Conservation (phyloP, 2,888 invertebrate genomes). For the Aphidoletes aphidimyza region DNA sequence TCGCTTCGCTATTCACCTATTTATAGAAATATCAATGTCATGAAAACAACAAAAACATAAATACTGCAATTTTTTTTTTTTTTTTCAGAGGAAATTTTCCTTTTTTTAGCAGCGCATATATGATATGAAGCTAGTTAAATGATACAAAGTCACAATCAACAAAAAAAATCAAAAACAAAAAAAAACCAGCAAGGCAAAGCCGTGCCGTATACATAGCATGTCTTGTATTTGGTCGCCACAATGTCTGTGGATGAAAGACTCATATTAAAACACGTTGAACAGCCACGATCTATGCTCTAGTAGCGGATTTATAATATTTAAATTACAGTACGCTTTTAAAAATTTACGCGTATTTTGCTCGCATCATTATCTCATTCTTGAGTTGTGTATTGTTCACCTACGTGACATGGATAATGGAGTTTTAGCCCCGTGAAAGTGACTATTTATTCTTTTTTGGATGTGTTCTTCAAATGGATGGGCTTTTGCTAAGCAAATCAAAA, state of each 20-base stretch:
- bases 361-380: constrained; percentile 48
- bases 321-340: constrained; percentile 28
- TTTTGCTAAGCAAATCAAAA: too few relatives aligned
- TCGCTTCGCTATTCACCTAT: constrained; percentile 38
- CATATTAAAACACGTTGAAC: neutral
- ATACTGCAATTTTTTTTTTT: constrained; percentile 43
- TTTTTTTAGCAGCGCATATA: neutral
- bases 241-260: neutral
- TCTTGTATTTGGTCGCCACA: too few relatives aligned
- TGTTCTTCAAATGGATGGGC: too few relatives aligned
- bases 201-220: too few relatives aligned
- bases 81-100: constrained; percentile 52
- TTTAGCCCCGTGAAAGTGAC: neutral
- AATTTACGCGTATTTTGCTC: constrained; percentile 33
- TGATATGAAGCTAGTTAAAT: neutral
- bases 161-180: neutral
- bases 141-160: neutral
- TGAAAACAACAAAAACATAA: constrained; percentile 47
- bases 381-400: constrained; percentile 22
- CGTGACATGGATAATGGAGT: constrained; percentile 32
- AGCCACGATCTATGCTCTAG: neutral
- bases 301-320: constrained; percentile 28
- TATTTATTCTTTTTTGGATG: too few relatives aligned
- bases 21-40: constrained; percentile 50
- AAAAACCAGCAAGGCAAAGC: too few relatives aligned